Evolutionary conservation across 1,140 invertebrate genomes (phyloP).

Genomic region (Geopemphigus sp.): DNA sequence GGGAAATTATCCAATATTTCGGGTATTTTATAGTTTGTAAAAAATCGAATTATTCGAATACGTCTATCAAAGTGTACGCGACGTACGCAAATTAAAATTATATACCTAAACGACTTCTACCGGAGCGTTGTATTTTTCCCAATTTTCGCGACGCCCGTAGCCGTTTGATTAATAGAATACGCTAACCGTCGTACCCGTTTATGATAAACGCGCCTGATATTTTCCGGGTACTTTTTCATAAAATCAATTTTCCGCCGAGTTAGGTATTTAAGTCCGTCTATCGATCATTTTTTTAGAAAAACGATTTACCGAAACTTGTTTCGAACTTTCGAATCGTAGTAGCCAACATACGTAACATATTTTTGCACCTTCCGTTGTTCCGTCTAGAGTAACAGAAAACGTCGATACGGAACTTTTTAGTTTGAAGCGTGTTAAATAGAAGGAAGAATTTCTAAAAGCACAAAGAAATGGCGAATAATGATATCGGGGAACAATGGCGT

Average conservation of each 20-base stretch:
- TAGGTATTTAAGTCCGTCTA: background rate
- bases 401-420: background rate
- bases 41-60: too few relatives aligned
- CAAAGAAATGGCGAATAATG: too few relatives aligned
- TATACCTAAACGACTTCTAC: too few relatives aligned
- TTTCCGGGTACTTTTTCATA: background rate
- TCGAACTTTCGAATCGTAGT: background rate
- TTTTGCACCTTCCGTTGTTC: background rate
- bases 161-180: too few relatives aligned
- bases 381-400: background rate
- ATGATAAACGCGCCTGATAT: background rate
- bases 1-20: too few relatives aligned
- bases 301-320: background rate
- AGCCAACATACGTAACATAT: background rate
- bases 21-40: too few relatives aligned
- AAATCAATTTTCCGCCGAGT: too few relatives aligned
- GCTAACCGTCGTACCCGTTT: background rate
- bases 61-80: too few relatives aligned
- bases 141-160: too few relatives aligned
- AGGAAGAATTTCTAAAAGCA: background rate
- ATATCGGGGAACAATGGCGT: too few relatives aligned
- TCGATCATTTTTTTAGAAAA: background rate
- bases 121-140: too few relatives aligned
- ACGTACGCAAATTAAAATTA: too few relatives aligned
- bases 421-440: background rate